Evolutionary conservation across 2,888 invertebrate species (phyloP).

Genomic region (Scrobipalpa costella): DNA sequence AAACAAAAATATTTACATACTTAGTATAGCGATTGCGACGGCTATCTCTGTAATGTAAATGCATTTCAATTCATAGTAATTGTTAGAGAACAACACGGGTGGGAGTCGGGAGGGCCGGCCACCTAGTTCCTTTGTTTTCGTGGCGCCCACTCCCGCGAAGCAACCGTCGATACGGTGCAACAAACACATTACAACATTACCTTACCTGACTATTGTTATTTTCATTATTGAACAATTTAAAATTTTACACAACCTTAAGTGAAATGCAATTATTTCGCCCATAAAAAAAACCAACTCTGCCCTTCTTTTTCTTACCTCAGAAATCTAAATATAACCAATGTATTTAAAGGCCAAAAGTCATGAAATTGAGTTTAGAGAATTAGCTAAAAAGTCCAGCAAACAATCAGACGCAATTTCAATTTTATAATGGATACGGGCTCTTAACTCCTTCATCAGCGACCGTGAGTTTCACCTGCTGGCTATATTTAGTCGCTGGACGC

Average conservation of each 20-base stretch:
- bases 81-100: conserved; percentile 8
- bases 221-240: too few relatives aligned
- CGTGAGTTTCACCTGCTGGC: conserved; percentile 64
- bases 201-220: too few relatives aligned
- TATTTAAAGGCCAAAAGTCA: too few relatives aligned
- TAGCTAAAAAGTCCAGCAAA: too few relatives aligned
- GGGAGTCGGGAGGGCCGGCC: not conserved
- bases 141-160: conserved; percentile 21
- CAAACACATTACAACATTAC: conserved; percentile 26
- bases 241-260: too few relatives aligned
- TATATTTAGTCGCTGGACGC: conserved; percentile 74
- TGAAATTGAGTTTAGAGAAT: too few relatives aligned
- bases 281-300: too few relatives aligned
- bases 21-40: too few relatives aligned
- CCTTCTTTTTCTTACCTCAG: too few relatives aligned
- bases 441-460: conserved; percentile 55
- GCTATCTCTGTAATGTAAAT: not conserved
- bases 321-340: too few relatives aligned
- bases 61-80: conserved; percentile 19
- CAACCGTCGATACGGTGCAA: conserved; percentile 20
- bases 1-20: too few relatives aligned
- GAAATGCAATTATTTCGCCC: too few relatives aligned
- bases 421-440: conserved; percentile 38
- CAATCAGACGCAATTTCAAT: not conserved
- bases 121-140: conserved; percentile 29